Evolutionary conservation across 37 sponge, comb jelly and placozoan species (phyloP).

Genomic region (Aplysina aerophoba): DNA sequence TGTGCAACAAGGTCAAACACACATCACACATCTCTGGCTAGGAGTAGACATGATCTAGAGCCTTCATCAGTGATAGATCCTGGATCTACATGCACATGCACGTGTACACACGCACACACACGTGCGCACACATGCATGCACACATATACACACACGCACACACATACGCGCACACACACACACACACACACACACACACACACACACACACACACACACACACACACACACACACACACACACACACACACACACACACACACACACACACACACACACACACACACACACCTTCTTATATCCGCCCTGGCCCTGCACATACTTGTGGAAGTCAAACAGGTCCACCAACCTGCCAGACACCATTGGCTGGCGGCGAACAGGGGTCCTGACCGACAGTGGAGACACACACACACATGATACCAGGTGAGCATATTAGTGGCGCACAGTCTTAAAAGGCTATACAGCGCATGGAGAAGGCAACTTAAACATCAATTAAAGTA

Average conservation of each 20-base stretch:
- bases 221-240: too few relatives aligned
- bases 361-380: conserved; percentile 9
- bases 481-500: too few relatives aligned
- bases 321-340: conserved; percentile 6
- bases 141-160: neutral
- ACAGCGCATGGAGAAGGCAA: too few relatives aligned
- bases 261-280: conserved; percentile 14
- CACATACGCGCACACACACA: neutral
- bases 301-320: conserved; percentile 14
- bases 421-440: too few relatives aligned
- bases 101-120: too few relatives aligned
- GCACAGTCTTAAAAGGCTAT: too few relatives aligned
- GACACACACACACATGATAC: too few relatives aligned
- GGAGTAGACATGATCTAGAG: too few relatives aligned
- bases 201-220: neutral
- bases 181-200: neutral
- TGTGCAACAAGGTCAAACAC: too few relatives aligned
- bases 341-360: conserved; percentile 22
- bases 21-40: too few relatives aligned
- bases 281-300: conserved; percentile 14
- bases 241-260: too few relatives aligned
- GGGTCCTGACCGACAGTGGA: neutral
- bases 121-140: neutral
- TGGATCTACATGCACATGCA: neutral
- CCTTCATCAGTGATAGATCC: too few relatives aligned